Percentiles rank a stretch among this genome's conserved stretches.
phyloP scores from a whole-genome alignment of 64 coral and sea anemone genomes.

The Actinia equina region DNA sequence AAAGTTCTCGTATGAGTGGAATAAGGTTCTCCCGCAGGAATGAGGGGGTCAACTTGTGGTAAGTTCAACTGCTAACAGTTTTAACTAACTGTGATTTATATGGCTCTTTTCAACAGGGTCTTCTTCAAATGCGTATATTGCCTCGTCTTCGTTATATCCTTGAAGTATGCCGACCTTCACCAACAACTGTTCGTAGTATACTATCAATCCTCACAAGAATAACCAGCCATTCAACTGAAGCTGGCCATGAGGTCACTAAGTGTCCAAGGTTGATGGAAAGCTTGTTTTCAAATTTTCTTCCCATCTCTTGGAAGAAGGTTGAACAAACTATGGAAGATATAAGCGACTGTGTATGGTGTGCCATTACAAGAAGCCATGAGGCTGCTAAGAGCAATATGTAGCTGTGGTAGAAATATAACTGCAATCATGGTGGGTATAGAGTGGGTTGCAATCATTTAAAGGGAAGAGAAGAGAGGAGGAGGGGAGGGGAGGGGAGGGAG shows the following conservation, averaged over 20 bases:
- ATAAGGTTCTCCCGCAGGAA: too few species aligned
- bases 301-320: slow-evolving; percentile 63
- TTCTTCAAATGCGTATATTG: slow-evolving; percentile 86
- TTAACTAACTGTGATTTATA: background rate
- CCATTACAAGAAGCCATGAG: slow-evolving; percentile 70
- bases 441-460: background rate
- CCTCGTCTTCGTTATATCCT: slow-evolving; percentile 87
- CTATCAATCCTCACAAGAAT: slow-evolving; percentile 77
- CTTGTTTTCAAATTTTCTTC: slow-evolving; percentile 75
- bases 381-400: slow-evolving; percentile 64
- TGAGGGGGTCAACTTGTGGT: too few species aligned
- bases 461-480: background rate
- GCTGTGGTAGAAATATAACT: slow-evolving; percentile 67
- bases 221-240: slow-evolving; percentile 70
- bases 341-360: slow-evolving; percentile 40
- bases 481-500: too few species aligned
- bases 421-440: slow-evolving; percentile 55
- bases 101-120: slow-evolving; percentile 46
- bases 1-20: too few species aligned
- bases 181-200: slow-evolving; percentile 55
- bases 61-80: too few species aligned
- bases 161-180: slow-evolving; percentile 66
- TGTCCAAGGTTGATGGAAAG: slow-evolving; percentile 86
- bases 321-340: slow-evolving; percentile 25
- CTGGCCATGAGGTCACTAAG: slow-evolving; percentile 57